Base-by-base conservation (phyloP, 1,140 invertebrate genomes). In the Vanessa tameamea region DNA sequence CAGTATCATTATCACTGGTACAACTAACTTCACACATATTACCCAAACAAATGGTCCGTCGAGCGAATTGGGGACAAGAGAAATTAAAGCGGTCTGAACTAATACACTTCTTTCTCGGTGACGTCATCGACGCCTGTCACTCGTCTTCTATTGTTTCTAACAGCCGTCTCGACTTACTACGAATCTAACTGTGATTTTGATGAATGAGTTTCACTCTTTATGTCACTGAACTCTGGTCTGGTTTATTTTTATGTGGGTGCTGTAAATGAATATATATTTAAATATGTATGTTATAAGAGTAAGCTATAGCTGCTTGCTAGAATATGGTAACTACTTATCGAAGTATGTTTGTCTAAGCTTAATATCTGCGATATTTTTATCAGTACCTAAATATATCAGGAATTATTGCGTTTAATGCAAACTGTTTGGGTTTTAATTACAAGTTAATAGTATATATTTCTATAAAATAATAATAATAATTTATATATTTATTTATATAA, bases 161-260 rank as follows among this genome's bases (percentile, higher is more conserved):
- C 76, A 80, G 53, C 73, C 74, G 72, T 70, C 63, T 63, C 73
- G 68, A 73, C 80, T 80, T 79, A 86, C 84, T 81, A 85, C 80
- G 82, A 82, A 83, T 85, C 82, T 85, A 88, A 88, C 84, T 82
- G 83, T 86, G 82, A 79, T 82, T 79, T 82, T 85, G 83, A 87
- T 89, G 87, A 90, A 91, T 90, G 84, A 85, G 81, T 86, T 79
- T 87, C 83, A 89, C 88, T 90, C 78, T 82, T 82, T 82, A 82
- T 86, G 88, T 87, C 88, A 77, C 85, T 89, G 88, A 90, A 89
- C 89, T 92, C 86, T 89, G 87, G 76, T 85, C 87, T 85, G 81
- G 80, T 89, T 92, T 78, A 68, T 68, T 80, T 78, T 69, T 47
- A 80, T 79, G 88, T 90, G 87, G 87, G 88, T 83, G 88, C 84